A percentile compares a stretch with the other conserved stretches of the same genome.
Conservation (phyloP, 2,888 invertebrate species). For the Ctena decussata region DNA sequence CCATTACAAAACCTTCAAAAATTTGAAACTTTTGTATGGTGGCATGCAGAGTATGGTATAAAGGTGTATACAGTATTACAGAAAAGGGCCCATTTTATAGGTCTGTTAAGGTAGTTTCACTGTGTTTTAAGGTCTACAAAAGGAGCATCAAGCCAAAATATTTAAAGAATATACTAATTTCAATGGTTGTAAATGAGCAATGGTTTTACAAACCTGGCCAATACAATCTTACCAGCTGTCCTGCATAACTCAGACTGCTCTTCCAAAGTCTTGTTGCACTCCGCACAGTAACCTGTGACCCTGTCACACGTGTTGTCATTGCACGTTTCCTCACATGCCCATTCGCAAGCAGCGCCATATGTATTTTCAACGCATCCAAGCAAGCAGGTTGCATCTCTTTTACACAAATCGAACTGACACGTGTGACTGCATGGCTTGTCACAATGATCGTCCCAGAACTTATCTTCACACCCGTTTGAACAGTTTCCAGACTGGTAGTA, state of each 20-base stretch:
- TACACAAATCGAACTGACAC: conserved; percentile 30
- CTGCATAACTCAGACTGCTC: conserved; percentile 40
- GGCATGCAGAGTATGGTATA: too few species aligned
- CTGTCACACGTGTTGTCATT: conserved; percentile 47
- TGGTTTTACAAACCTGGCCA: too few species aligned
- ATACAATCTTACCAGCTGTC: conserved; percentile 54
- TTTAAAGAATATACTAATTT: too few species aligned
- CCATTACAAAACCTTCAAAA: too few species aligned
- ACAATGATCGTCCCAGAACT: conserved; percentile 32
- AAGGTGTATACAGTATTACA: too few species aligned
- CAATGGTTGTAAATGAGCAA: too few species aligned
- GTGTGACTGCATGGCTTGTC: conserved; percentile 26
- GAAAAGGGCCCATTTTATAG: too few species aligned
- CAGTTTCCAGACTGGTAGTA: conserved; percentile 30
- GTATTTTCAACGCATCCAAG: conserved; percentile 19
- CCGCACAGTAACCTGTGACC: conserved; percentile 38
- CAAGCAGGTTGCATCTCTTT: conserved; percentile 31
- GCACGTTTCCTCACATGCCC: conserved; percentile 37
- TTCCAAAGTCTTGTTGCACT: conserved; percentile 34
- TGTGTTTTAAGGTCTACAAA: too few species aligned
- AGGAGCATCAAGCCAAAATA: too few species aligned
- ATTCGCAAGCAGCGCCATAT: conserved; percentile 22
- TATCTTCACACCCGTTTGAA: conserved; percentile 39
- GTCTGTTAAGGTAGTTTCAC: too few species aligned
- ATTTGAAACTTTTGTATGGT: too few species aligned